phyloP scores from a whole-genome alignment of 2,888 invertebrate species.

The Clunio marinus region DNA sequence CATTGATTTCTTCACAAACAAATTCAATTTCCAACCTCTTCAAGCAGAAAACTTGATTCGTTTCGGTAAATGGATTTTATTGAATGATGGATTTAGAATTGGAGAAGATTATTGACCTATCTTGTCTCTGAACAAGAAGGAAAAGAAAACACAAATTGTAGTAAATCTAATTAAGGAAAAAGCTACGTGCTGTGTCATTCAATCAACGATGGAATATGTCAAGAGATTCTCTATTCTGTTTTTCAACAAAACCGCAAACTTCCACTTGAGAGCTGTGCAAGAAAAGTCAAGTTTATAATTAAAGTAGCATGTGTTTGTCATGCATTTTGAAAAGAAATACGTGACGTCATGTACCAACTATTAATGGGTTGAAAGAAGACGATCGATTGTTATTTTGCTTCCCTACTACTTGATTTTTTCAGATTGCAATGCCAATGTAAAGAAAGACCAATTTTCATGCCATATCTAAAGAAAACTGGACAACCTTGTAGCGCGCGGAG shows the following conservation, averaged over 20 bases:
- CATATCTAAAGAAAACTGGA: background rate
- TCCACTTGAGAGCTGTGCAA: background rate
- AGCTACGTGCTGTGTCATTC: background rate
- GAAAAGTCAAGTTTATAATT: background rate
- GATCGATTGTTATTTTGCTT: no score
- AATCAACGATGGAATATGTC: no score
- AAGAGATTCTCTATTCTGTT: no score
- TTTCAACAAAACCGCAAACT: background rate
- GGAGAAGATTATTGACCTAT: background rate
- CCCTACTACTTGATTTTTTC: no score
- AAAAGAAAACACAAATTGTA: no score
- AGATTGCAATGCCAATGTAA: no score
- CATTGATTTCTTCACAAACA: background rate
- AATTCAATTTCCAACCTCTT: background rate
- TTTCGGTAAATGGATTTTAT: slow-evolving; percentile 8
- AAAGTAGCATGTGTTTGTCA: slow-evolving; percentile 10
- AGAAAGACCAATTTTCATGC: slow-evolving; percentile 4
- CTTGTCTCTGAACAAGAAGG: no score
- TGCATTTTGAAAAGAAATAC: background rate
- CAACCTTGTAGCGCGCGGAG: background rate
- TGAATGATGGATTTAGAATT: slow-evolving; percentile 10
- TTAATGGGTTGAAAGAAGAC: background rate
- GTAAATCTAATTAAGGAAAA: background rate
- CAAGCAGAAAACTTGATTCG: background rate
- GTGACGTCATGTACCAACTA: slow-evolving; percentile 7